Evolutionary conservation across 2,113 vertebrate species (phyloP), one percentile per base, ranked within the genome.

Genomic region (Oreochromis niloticus): DNA sequence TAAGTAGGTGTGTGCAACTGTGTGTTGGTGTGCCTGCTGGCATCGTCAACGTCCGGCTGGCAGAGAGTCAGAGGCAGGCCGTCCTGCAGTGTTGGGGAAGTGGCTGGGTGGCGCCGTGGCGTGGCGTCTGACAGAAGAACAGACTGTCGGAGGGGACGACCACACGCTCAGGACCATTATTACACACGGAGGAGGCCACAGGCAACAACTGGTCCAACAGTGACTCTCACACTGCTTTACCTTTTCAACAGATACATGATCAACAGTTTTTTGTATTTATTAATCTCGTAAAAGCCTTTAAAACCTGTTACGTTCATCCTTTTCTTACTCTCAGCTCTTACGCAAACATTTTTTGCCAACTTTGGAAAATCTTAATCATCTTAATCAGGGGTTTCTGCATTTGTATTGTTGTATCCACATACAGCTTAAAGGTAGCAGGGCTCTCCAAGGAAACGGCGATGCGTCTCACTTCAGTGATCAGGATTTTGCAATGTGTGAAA

Each of bases 101-200:
- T 75, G 88, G 59, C 71, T 63, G 88, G 30, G 50, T 63, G 87
- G 54, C 5, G 86, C 43, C 71, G 75, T 79, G 66, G 89, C 4
- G 81, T 30, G 82, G 84, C 2, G 91, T 78, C 89, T 87, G 90
- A 91, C 89, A 89, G 90, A 88, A 85, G 89, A 89, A 91, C 89
- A 87, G 83, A 84, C 88, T 82, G 89, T 91, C 6, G 75, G 87
- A 68, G 80, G 80, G 82, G 84, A 75, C 36, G 68, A 83, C 81
- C 91, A 63, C 90, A 91, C 82, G 79, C 83, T 39, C 22, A 52
- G 85, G 80, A 71, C 85, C 81, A 88, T 90, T 87, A 87, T 86
- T 84, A 78, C 85, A 79, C 81, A 81, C 4, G 61, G 57, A 5
- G 81, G 81, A 80, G 88, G 82, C 82, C 82, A 30, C 68, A 22